Base-by-base conservation (phyloP, 2,888 invertebrate genomes). In the Trichopoda pennipes region DNA sequence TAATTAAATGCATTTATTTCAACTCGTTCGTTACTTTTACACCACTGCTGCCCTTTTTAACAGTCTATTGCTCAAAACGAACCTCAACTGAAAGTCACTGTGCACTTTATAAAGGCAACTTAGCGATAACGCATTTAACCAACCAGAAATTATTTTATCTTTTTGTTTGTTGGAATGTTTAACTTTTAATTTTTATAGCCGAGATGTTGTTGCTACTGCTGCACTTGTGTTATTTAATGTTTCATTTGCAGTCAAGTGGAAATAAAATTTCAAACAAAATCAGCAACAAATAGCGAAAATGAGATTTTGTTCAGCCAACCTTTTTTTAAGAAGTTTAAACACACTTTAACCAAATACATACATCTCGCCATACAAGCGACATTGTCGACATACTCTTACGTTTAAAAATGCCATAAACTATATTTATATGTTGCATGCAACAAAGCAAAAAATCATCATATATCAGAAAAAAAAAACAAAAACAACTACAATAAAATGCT, bases 211-310 rank as follows among this genome's bases (percentile, higher is more conserved):
- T 68, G 66, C 42, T 74, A 47, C 53, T 77, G 76, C 53, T 77
- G 76, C 55, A 70, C 63, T 75, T 21, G 66, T 68, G 42, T 51
- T 75, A 56, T 66, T 75, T 75, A 68, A 68, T 58, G 47, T 77
- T 80, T 75, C 58, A 64, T 80, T 72, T 51, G 74, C 81, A 81
- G 77, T 78, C 81, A 74, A 78, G 81, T 81, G 77, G 81, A 81
- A 81, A 81, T 74, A 63, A 77, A 77, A 77, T 77, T 47, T 49
- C 3, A 23, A 21, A 21, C 28, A 60, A 38, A 38, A 60, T 42
- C 68, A 60, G 12, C 23, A 38, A 61, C 35, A n/a, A 66, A 19
- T 19, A 51, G 51, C 16, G 16, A 51, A 19, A 32, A 35, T 63
- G 47, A 63, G 32, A n/a, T 42, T 61, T 53, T 58, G 19, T 35